These are phyloP conservation scores for Trigoniulus corallinus DNA, from an alignment of 1,140 invertebrate genomes.

Conservation along the genomic window DNA sequence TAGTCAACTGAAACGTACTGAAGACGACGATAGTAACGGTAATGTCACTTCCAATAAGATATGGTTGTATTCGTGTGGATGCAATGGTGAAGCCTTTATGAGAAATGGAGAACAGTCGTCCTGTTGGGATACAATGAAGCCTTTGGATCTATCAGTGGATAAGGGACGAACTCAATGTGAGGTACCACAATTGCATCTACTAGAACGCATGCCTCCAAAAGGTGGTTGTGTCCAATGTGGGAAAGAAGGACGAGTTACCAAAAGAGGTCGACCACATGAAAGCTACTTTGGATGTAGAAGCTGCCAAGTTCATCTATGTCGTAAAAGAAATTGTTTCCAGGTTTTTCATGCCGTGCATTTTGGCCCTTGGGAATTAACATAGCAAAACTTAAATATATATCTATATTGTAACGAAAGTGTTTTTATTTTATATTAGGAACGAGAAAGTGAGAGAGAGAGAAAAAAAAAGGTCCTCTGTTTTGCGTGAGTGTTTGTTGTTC, in stretches of 20 bases:
- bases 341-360: conserved; percentile 6
- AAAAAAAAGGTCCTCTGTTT: too few species aligned
- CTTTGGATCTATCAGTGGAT: conserved; percentile 2
- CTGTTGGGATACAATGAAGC: not conserved
- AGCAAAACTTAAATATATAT: too few species aligned
- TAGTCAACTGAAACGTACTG: not conserved
- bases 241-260: conserved; percentile 7
- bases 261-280: conserved; percentile 9
- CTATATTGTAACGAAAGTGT: too few species aligned
- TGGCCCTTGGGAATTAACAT: not conserved
- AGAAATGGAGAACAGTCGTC: not conserved
- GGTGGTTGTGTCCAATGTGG: conserved; percentile 11
- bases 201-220: conserved; percentile 8
- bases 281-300: conserved; percentile 9
- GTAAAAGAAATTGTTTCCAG: conserved; percentile 10
- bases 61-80: not conserved
- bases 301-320: conserved; percentile 9
- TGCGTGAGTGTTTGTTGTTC: too few species aligned
- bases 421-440: too few species aligned
- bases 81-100: not conserved
- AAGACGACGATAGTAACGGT: not conserved
- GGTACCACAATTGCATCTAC: not conserved
- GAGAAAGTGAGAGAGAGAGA: too few species aligned
- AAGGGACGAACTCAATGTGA: too few species aligned
- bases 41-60: not conserved